A percentile compares a stretch with the other conserved stretches of the same genome.
Evolutionary conservation across 2,797 vertebrate species (phyloP).

Genomic region (Parotocinclus haroldoi): DNA sequence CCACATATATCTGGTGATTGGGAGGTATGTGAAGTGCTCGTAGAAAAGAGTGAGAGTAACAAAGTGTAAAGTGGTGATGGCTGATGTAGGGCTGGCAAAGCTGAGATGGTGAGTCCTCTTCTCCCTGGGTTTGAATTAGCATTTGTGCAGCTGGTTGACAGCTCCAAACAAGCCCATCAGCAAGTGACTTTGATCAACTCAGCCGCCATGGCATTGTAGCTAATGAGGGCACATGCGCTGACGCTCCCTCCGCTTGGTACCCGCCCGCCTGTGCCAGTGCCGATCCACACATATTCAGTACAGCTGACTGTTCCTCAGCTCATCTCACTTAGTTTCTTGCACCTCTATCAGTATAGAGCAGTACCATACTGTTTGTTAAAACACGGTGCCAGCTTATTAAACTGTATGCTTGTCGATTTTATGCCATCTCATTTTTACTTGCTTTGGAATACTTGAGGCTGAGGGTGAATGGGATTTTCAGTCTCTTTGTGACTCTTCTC

Average conservation of each 20-base stretch:
- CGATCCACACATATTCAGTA: conserved; percentile 33
- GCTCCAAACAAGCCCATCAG: conserved; percentile 52
- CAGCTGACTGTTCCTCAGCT: conserved; percentile 35
- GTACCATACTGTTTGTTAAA: background rate
- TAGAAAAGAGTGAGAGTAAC: conserved; percentile 4
- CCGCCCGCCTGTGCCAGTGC: conserved; percentile 38
- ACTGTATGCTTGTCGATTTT: conserved; percentile 3
- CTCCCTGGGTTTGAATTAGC: conserved; percentile 44
- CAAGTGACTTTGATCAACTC: conserved; percentile 52
- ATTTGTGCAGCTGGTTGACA: conserved; percentile 49
- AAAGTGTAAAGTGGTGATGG: conserved; percentile 19
- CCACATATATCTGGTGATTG: conserved; percentile 24
- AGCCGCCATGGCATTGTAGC: conserved; percentile 45
- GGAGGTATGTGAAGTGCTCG: background rate
- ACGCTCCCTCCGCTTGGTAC: conserved; percentile 31
- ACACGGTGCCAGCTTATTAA: background rate
- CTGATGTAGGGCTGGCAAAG: conserved; percentile 23
- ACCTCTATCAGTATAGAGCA: conserved; percentile 11
- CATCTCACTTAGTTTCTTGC: conserved; percentile 17
- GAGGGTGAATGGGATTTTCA: background rate
- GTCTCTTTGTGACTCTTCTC: conserved; percentile 20
- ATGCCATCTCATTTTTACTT: conserved; percentile 6
- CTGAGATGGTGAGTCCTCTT: conserved; percentile 36
- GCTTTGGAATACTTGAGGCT: conserved; percentile 1
- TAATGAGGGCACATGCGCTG: conserved; percentile 49